A percentile compares a stretch with the other conserved stretches of the same genome.
phyloP scores from a whole-genome alignment of 2,113 vertebrate genomes.

The Helogale parvula region DNA sequence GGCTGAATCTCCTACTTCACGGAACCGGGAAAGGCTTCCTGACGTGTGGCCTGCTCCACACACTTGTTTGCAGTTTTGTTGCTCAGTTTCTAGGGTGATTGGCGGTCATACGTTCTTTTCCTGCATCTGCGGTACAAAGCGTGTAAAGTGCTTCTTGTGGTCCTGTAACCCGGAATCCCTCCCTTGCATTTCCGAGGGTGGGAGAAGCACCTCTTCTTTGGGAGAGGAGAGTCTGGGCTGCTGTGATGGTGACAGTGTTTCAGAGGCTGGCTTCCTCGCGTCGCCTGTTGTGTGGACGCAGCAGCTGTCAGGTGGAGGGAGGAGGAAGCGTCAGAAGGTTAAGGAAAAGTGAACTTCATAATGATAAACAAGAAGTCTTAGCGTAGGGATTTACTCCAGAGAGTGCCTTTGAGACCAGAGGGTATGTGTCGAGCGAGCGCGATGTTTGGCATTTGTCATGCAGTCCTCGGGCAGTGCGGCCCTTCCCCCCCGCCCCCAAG shows the following conservation, averaged over 20 bases:
- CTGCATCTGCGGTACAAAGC: background rate
- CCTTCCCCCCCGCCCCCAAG: too few species aligned
- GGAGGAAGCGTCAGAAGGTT: background rate
- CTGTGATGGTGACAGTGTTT: background rate
- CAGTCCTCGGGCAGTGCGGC: accelerated
- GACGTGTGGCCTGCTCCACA: background rate
- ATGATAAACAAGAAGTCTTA: background rate
- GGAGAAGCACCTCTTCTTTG: background rate
- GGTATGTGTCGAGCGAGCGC: accelerated
- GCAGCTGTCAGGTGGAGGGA: background rate
- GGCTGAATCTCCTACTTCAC: background rate
- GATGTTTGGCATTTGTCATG: background rate
- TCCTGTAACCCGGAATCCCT: background rate
- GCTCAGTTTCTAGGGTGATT: background rate
- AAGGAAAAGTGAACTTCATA: background rate
- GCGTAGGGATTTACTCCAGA: background rate
- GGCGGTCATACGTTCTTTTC: background rate
- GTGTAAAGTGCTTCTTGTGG: background rate
- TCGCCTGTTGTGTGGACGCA: background rate
- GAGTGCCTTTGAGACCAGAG: background rate
- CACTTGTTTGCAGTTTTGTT: background rate
- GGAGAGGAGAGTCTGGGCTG: background rate
- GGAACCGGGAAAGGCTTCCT: background rate
- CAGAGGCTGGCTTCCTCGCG: background rate
- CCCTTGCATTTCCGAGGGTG: background rate